Conservation (phyloP, 2,113 vertebrate genomes). For the Zootoca vivipara region DNA sequence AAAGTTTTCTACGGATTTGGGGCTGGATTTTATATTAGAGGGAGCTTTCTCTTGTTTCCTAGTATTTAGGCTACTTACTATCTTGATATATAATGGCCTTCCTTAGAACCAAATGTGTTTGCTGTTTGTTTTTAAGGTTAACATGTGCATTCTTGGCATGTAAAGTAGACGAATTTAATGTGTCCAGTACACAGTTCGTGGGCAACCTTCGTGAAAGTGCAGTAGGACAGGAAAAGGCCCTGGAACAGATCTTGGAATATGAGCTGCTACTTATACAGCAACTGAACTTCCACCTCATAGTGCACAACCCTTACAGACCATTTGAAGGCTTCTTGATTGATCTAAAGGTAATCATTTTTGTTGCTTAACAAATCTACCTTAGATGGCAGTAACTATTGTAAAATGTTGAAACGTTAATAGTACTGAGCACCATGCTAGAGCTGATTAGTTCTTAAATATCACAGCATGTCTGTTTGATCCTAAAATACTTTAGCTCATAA, state of each 20-base stretch:
- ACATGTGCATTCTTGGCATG: slow-evolving; percentile 93
- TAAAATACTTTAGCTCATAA: not conserved
- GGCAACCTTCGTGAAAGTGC: slow-evolving; percentile 91
- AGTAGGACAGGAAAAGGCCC: slow-evolving; percentile 83
- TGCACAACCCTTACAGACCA: slow-evolving; percentile 94
- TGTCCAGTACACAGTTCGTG: slow-evolving; percentile 93
- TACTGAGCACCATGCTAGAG: not conserved
- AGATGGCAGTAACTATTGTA: not conserved
- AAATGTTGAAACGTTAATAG: not conserved
- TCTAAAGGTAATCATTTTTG: slow-evolving; percentile 83
- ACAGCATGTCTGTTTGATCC: not conserved
- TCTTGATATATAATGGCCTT: not conserved
- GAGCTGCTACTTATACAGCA: slow-evolving; percentile 96
- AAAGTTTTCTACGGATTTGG: not conserved
- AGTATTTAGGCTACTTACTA: not conserved
- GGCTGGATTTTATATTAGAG: not conserved
- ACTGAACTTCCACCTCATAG: slow-evolving; percentile 94
- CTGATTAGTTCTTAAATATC: too few relatives aligned
- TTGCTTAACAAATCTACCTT: not conserved
- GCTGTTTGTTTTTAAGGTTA: slow-evolving; percentile 76
- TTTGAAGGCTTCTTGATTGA: slow-evolving; percentile 96
- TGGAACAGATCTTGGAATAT: slow-evolving; percentile 94
- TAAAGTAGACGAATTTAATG: slow-evolving; percentile 99
- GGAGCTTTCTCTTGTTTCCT: rapidly evolving
- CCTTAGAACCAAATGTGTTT: not conserved